These are phyloP conservation scores for Microtus montanus DNA, from an alignment of 2,113 vertebrate species.

Conservation along the genomic window DNA sequence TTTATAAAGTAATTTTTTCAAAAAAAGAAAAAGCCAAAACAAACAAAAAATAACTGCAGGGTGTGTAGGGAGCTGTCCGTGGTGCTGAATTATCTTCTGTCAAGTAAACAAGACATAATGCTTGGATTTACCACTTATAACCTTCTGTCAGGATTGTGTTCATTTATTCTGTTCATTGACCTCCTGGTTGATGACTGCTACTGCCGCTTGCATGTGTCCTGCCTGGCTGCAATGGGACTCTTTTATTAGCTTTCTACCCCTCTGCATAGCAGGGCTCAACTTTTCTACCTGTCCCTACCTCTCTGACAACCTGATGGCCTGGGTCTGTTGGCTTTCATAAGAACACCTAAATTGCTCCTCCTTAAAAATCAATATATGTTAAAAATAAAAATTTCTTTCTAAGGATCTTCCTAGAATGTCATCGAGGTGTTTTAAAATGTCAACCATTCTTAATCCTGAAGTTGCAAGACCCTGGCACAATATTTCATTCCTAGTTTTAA, in stretches of 20 bases:
- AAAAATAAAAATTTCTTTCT: neutral
- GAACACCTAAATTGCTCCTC: neutral
- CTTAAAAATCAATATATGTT: neutral
- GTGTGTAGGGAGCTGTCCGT: neutral
- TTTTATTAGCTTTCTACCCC: neutral
- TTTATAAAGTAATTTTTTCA: too few species aligned
- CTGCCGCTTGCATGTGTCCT: neutral
- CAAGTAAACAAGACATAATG: neutral
- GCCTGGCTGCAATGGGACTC: neutral
- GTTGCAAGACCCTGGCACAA: neutral
- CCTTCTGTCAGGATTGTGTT: neutral
- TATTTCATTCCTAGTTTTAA: neutral
- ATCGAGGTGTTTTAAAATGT: constrained; percentile 15
- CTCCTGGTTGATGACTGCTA: neutral
- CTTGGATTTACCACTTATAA: neutral
- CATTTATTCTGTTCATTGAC: neutral
- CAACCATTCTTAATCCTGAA: neutral
- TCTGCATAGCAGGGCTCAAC: neutral
- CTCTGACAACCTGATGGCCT: neutral
- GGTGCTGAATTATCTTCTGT: neutral
- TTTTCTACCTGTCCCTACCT: neutral
- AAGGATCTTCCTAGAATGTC: neutral
- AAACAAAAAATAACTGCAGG: neutral
- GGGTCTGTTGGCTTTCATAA: neutral
- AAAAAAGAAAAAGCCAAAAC: too few species aligned